phyloP scores from a whole-genome alignment of 2,888 invertebrate species.

The Blastobasis adustella region DNA sequence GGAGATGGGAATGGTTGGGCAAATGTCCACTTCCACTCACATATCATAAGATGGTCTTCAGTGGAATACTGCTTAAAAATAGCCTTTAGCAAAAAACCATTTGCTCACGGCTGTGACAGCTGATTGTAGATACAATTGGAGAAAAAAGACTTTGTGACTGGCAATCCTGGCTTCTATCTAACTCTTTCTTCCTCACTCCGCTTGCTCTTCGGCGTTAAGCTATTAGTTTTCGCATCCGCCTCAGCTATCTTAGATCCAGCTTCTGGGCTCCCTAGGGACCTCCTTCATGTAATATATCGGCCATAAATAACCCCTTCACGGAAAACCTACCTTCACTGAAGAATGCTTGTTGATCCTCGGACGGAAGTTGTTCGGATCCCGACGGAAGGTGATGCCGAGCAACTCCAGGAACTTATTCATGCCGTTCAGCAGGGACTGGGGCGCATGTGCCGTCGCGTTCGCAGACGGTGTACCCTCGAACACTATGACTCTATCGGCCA shows the following conservation, averaged over 20 bases:
- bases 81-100: too few relatives aligned
- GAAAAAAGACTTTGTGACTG: too few relatives aligned
- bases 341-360: conserved; percentile 98
- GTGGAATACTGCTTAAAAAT: too few relatives aligned
- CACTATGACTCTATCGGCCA: conserved; percentile 98
- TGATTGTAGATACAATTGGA: too few relatives aligned
- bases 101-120: too few relatives aligned
- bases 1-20: too few relatives aligned
- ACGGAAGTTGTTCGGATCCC: conserved; percentile 98
- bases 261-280: neutral
- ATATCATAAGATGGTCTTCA: too few relatives aligned
- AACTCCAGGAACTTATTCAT: conserved; percentile 98
- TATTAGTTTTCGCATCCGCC: neutral
- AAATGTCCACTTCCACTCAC: too few relatives aligned
- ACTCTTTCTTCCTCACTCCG: too few relatives aligned
- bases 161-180: too few relatives aligned
- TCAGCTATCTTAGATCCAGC: neutral
- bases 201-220: neutral
- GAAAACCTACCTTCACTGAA: conserved; percentile 87
- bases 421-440: conserved; percentile 94
- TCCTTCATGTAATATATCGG: neutral
- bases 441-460: conserved; percentile 90
- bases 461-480: conserved; percentile 97
- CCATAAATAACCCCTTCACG: too few relatives aligned
- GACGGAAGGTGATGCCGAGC: conserved; percentile 96